Evolutionary conservation across 2,113 vertebrate species (phyloP), one percentile per base, ranked within the genome.

Genomic region (Spea bombifrons): DNA sequence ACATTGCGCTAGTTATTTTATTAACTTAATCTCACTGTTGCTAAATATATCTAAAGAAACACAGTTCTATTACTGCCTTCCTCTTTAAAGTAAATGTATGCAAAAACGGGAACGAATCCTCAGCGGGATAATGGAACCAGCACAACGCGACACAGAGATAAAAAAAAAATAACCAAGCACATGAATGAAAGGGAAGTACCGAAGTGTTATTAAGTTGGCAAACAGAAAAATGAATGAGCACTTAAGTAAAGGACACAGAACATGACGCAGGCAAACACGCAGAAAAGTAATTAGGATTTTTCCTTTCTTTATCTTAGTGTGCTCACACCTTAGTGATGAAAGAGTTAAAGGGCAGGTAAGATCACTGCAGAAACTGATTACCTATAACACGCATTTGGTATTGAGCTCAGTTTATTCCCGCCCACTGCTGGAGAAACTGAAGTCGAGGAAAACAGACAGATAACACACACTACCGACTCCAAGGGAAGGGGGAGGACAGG

Each of bases 331-430:
- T 30, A 70, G 47, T 8, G 43, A 16, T 65, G 10, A 10, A 80
- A 43, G 15, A 43, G 63, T 73, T 80, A 80, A 47, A 47, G 63
- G 77, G 71, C 77, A 79, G 71, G 77, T 80, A 68, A 66, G 45
- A 9, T 0, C 2, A 7, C 5, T 44, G 59, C 45, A 17, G 3
- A 44, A 49, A 48, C 8, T 43, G 47, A 50, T 68, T 73, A 73
- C 76, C 76, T 78, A 72, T 71, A 53, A n/a, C 10, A 49, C 13
- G 48, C 77, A 49, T 43, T 30, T 30, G 43, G 52, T 16, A n/a
- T 44, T 71, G n/a, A 53, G 48, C 15, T 12, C 48, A 53, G 17
- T 71, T 46, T 30, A 12, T 73, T 16, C 71, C 76, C 77, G 52
- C 71, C 77, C 77, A 43, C 77, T 80, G 7, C 44, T 73, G 66